These are phyloP conservation scores for Petrocephalus microphthalmus DNA, from an alignment of 2,113 vertebrate genomes.

Conservation along the genomic window DNA sequence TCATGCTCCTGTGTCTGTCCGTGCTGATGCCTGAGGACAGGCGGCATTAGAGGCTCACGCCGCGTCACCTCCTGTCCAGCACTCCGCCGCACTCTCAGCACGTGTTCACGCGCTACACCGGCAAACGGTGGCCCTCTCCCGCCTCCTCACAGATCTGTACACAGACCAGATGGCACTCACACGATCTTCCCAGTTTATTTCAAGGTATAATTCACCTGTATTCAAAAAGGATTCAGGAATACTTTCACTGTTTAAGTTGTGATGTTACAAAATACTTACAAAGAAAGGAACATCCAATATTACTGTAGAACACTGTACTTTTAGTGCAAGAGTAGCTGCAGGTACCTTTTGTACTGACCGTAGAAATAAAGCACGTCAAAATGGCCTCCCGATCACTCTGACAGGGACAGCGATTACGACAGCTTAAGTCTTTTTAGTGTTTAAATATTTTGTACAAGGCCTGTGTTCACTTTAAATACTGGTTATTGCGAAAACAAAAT, in stretches of 20 bases:
- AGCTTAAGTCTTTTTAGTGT: slow-evolving; percentile 43
- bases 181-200: slow-evolving; percentile 10
- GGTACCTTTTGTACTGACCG: slow-evolving; percentile 14
- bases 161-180: slow-evolving; percentile 6
- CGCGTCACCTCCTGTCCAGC: not conserved
- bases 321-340: slow-evolving; percentile 37
- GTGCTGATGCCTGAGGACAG: not conserved
- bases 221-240: slow-evolving; percentile 21
- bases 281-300: slow-evolving; percentile 11
- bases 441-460: slow-evolving; percentile 31
- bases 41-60: not conserved
- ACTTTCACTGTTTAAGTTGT: slow-evolving; percentile 16
- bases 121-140: not conserved
- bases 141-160: not conserved
- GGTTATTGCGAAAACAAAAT: slow-evolving; percentile 17
- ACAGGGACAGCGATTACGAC: not conserved
- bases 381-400: slow-evolving; percentile 2
- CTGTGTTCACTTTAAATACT: slow-evolving; percentile 46
- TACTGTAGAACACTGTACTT: slow-evolving; percentile 34
- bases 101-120: not conserved
- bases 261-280: slow-evolving; percentile 26
- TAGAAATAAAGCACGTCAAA: slow-evolving; percentile 14
- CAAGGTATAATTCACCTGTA: slow-evolving; percentile 22
- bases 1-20: not conserved
- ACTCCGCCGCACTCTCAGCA: not conserved